phyloP scores from a whole-genome alignment of 2,113 vertebrate genomes.

The Cariama cristata region DNA sequence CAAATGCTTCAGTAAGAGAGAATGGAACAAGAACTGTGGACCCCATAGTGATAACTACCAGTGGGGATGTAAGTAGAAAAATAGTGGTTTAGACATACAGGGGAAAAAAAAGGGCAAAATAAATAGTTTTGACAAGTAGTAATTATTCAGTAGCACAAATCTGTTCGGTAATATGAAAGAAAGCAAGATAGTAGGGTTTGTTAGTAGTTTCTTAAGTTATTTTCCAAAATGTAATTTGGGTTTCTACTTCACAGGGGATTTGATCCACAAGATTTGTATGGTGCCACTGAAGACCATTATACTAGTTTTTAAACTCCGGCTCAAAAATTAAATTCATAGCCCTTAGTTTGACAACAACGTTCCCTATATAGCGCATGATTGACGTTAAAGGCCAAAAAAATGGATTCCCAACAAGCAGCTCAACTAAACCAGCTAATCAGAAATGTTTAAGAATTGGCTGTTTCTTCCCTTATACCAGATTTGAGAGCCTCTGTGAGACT shows the following conservation, averaged over 20 bases:
- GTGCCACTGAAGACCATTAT: not conserved
- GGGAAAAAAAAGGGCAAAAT: accelerated
- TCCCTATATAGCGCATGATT: not conserved
- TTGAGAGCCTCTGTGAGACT: not conserved
- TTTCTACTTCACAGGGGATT: not conserved
- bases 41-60: not conserved
- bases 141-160: not conserved
- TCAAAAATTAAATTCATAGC: not conserved
- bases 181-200: not conserved
- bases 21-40: not conserved
- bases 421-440: not conserved
- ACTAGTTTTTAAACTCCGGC: not conserved
- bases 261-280: not conserved
- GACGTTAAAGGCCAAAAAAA: not conserved
- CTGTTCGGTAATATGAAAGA: not conserved
- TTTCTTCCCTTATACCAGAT: not conserved
- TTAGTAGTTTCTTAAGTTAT: not conserved
- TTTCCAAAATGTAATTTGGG: not conserved
- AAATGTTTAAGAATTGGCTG: not conserved
- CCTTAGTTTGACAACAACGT: not conserved
- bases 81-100: not conserved
- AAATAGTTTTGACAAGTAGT: not conserved
- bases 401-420: not conserved
- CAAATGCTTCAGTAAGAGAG: not conserved
- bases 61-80: not conserved